These are phyloP conservation scores for Amphilophus citrinellus DNA, from an alignment of 2,113 vertebrate species.

Conservation along the genomic window DNA sequence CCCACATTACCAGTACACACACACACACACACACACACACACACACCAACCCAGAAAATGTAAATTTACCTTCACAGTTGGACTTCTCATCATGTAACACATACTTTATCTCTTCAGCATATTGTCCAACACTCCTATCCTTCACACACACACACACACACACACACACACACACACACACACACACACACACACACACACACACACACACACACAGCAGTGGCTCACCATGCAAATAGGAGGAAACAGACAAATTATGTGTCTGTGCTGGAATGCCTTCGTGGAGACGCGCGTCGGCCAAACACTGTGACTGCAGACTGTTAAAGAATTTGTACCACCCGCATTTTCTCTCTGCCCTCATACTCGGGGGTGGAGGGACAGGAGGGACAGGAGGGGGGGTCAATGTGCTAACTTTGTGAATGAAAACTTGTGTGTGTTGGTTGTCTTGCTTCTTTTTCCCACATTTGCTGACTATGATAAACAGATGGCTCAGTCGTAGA, in stretches of 20 bases:
- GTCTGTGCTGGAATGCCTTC: constrained; percentile 71
- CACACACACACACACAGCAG: constrained; percentile 1
- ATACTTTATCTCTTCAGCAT: not conserved
- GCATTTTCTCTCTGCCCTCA: constrained; percentile 19
- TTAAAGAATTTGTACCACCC: constrained; percentile 54
- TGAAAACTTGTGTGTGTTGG: constrained; percentile 42
- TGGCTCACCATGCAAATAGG: constrained; percentile 63
- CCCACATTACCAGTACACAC: rapidly evolving
- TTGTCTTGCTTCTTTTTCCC: not conserved
- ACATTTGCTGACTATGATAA: constrained; percentile 38
- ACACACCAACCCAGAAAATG: not conserved
- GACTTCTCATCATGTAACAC: constrained; percentile 1
- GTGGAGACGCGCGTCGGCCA: constrained; percentile 60
- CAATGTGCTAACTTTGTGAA: constrained; percentile 38
- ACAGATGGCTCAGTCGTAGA: not conserved
- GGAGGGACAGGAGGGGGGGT: not conserved
- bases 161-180: not conserved
- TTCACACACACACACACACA: not conserved
- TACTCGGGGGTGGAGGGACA: not conserved
- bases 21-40: not conserved
- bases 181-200: not conserved
- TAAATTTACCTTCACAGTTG: not conserved
- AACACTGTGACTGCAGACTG: constrained; percentile 57
- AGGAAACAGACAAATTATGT: constrained; percentile 74
- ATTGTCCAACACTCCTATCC: not conserved